These are phyloP conservation scores for Phaenicophaeus curvirostris DNA, from an alignment of 2,797 vertebrate genomes.

Conservation along the genomic window DNA sequence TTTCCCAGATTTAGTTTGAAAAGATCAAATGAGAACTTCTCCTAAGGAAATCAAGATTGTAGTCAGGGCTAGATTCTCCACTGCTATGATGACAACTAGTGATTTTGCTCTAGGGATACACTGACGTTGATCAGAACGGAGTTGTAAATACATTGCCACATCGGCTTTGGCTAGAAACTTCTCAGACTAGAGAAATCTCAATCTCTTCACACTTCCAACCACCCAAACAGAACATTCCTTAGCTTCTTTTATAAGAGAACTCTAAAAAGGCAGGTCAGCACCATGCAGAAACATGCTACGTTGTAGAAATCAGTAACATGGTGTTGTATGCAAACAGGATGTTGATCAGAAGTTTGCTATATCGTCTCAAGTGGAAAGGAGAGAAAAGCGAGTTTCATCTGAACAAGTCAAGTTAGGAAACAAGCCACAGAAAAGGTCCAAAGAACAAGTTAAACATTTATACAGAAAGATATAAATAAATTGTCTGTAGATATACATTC, in stretches of 20 bases:
- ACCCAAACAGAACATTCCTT: neutral
- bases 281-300: neutral
- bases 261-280: neutral
- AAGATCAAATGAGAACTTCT: neutral
- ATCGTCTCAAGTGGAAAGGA: neutral
- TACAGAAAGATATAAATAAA: neutral
- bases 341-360: slow-evolving; percentile 7
- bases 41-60: neutral
- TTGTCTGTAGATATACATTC: neutral
- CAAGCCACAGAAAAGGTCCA: neutral
- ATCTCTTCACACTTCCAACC: neutral
- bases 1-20: neutral
- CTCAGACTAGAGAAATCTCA: neutral
- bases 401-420: neutral
- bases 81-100: neutral
- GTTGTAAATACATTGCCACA: neutral
- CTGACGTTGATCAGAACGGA: neutral
- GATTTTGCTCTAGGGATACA: neutral
- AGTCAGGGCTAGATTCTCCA: neutral
- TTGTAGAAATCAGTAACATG: neutral
- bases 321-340: neutral
- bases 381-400: neutral
- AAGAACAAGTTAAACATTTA: neutral
- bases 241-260: neutral
- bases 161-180: neutral